Conservation (phyloP, 2,113 vertebrate species). For the Kryptolebias marmoratus region DNA sequence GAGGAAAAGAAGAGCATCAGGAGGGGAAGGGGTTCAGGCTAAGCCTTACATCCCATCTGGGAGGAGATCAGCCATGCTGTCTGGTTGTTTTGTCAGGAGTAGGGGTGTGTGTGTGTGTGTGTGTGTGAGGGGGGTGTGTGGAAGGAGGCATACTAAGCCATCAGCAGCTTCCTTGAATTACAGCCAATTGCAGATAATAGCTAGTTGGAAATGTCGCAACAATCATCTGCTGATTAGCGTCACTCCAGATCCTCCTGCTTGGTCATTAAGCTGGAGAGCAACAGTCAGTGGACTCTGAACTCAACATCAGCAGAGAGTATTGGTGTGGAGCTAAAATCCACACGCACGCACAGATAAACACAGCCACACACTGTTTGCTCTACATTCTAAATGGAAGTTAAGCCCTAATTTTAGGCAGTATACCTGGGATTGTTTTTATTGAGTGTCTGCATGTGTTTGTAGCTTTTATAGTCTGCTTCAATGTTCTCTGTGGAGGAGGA, state of each 20-base stretch:
- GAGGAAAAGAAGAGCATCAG: slow-evolving; percentile 45
- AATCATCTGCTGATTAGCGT: slow-evolving; percentile 59
- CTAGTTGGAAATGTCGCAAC: slow-evolving; percentile 63
- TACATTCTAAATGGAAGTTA: neutral
- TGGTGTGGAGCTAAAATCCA: neutral
- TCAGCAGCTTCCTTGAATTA: slow-evolving; percentile 51
- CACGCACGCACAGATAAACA: slow-evolving; percentile 2
- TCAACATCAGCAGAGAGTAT: slow-evolving; percentile 11
- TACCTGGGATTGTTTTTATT: neutral
- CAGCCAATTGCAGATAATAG: slow-evolving; percentile 47
- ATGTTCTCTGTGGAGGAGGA: neutral
- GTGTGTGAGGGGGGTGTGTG: neutral
- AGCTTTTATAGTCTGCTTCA: neutral
- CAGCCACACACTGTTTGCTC: neutral
- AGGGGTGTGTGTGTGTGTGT: neutral
- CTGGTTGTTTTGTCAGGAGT: neutral
- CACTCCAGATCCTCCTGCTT: slow-evolving; percentile 20
- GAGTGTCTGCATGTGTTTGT: no score
- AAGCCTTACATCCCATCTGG: slow-evolving; percentile 50
- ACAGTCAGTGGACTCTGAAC: slow-evolving; percentile 49
- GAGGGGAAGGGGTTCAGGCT: slow-evolving; percentile 33
- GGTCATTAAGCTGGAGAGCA: slow-evolving; percentile 47
- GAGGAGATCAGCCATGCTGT: slow-evolving; percentile 46
- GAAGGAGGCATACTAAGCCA: slow-evolving; percentile 34
- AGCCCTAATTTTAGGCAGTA: neutral